Percentiles rank a stretch among this genome's conserved stretches.
These are phyloP conservation scores for Tipula lateralis DNA, from an alignment of 2,888 invertebrate genomes.

Conservation along the genomic window DNA sequence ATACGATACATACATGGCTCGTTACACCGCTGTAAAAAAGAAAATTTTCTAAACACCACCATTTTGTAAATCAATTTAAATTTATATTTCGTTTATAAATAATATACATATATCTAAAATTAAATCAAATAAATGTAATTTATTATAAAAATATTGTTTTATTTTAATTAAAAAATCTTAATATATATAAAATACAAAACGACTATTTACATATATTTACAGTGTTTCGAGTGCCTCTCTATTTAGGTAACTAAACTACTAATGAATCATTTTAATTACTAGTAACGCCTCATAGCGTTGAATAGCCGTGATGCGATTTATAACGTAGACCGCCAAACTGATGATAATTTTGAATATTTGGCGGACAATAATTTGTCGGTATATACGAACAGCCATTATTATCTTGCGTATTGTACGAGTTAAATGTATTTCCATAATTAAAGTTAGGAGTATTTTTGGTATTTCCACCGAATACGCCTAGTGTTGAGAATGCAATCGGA, in stretches of 20 bases:
- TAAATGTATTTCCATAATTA: conserved; percentile 32
- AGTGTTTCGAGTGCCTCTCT: neutral
- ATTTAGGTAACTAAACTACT: neutral
- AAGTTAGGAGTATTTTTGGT: conserved; percentile 30
- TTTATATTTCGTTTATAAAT: neutral
- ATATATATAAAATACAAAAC: neutral
- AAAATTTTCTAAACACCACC: conserved; percentile 71
- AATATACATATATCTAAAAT: neutral
- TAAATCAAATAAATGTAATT: neutral
- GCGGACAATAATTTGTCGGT: conserved; percentile 43
- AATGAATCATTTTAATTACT: neutral
- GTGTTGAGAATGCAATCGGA: conserved; percentile 44
- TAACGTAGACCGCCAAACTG: conserved; percentile 41
- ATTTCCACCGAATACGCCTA: conserved; percentile 39
- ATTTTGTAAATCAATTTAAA: neutral
- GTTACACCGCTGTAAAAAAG: conserved; percentile 93
- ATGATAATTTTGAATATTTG: conserved; percentile 40
- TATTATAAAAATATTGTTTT: conserved; percentile 3
- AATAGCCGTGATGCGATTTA: conserved; percentile 36
- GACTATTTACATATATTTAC: neutral
- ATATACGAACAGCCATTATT: conserved; percentile 43
- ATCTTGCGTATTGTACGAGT: conserved; percentile 36
- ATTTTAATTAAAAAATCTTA: neutral
- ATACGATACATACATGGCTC: conserved; percentile 89
- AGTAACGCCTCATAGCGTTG: neutral